Evolutionary conservation across 1,140 invertebrate species (phyloP).

Genomic region (Sitobion miscanthi): DNA sequence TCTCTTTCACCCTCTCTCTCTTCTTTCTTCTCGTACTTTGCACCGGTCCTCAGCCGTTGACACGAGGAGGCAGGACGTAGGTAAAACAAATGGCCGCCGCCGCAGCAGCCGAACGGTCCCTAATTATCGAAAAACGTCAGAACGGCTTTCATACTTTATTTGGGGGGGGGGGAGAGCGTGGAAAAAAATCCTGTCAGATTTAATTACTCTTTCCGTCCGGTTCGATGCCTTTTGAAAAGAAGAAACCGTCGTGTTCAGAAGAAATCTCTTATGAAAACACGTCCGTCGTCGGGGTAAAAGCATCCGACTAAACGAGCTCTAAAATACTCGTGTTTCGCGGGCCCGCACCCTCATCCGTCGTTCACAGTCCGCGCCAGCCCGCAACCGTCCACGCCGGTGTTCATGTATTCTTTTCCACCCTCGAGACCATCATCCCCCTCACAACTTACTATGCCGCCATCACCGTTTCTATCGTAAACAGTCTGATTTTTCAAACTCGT

Average conservation of each 20-base stretch:
- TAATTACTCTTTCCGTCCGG: constrained; percentile 32
- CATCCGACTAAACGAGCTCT: constrained; percentile 23
- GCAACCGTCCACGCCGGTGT: background rate
- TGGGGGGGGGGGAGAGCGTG: background rate
- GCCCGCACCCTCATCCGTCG: too few relatives aligned
- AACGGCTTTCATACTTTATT: background rate
- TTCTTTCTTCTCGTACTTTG: background rate
- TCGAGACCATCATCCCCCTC: background rate
- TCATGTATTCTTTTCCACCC: background rate
- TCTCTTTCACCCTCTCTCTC: background rate
- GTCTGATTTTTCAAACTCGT: constrained; percentile 45
- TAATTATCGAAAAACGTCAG: constrained; percentile 28
- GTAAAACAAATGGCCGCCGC: background rate
- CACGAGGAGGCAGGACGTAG: background rate
- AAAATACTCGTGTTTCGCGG: constrained; percentile 1
- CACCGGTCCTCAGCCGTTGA: background rate
- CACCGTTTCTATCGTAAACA: background rate
- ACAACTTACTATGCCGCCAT: too few relatives aligned
- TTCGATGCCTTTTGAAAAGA: constrained; percentile 34
- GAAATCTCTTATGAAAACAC: constrained; percentile 39
- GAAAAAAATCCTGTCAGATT: background rate
- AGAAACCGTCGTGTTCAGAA: background rate
- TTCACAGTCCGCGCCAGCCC: background rate
- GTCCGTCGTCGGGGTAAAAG: constrained; percentile 29
- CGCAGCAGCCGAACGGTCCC: background rate